Evolutionary conservation across 2,797 vertebrate species (phyloP).

Genomic region (Oreonectes daqikongensis): DNA sequence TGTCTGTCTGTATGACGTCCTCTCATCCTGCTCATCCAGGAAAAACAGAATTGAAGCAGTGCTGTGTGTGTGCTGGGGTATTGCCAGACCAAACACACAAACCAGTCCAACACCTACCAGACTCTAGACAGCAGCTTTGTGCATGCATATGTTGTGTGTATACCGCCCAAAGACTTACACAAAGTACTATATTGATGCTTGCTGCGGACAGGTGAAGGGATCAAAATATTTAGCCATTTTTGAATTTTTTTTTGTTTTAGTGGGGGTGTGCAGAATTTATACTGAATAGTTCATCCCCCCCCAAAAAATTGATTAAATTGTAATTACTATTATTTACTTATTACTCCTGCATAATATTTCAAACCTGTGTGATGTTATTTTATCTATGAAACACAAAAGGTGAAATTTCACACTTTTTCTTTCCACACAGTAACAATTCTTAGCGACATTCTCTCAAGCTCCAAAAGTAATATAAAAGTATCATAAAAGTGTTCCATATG

Average conservation of each 20-base stretch:
- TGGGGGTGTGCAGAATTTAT: no score
- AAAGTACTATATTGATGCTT: constrained; percentile 10
- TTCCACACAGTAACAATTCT: not conserved
- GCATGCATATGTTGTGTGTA: constrained; percentile 27
- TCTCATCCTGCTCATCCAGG: constrained; percentile 42
- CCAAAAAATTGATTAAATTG: no score
- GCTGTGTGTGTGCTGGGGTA: constrained; percentile 41
- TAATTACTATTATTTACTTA: no score
- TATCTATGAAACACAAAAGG: no score
- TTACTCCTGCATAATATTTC: no score
- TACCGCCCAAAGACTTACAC: constrained; percentile 2
- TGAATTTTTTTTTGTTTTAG: no score
- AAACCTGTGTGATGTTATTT: no score
- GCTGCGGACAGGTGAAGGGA: constrained; percentile 18
- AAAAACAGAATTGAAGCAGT: constrained; percentile 46
- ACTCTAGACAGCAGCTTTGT: constrained; percentile 23
- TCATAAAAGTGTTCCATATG: not conserved
- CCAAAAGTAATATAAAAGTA: not conserved
- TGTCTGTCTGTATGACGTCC: not conserved
- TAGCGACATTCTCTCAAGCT: not conserved
- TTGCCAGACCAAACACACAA: constrained; percentile 48
- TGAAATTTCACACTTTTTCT: no score
- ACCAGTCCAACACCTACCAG: constrained; percentile 22
- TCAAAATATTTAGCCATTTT: no score
- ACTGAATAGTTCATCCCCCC: no score